Percentiles rank a stretch among this genome's conserved stretches.
Conservation (phyloP, 2,888 invertebrate genomes). For the Agrotis puta region DNA sequence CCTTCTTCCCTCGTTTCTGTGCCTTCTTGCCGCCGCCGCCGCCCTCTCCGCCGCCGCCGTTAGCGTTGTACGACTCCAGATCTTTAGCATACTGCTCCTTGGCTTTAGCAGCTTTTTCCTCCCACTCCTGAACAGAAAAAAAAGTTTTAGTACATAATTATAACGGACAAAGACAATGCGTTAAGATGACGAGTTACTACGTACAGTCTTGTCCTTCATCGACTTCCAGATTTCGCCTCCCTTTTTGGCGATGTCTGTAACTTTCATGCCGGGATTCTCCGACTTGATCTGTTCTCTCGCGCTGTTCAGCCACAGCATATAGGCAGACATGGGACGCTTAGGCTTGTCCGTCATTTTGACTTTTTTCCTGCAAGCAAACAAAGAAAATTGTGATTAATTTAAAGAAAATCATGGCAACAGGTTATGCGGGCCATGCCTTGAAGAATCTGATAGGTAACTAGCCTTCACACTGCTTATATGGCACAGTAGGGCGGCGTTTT, state of each 20-base stretch:
- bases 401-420: slow-evolving; percentile 75
- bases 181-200: slow-evolving; percentile 70
- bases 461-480: slow-evolving; percentile 75
- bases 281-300: slow-evolving; percentile 96
- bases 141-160: slow-evolving; percentile 13
- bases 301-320: slow-evolving; percentile 98
- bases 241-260: slow-evolving; percentile 98
- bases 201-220: slow-evolving; percentile 96
- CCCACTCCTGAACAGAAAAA: slow-evolving; percentile 94
- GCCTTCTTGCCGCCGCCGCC: slow-evolving; percentile 86
- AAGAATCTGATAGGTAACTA: slow-evolving; percentile 68
- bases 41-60: slow-evolving; percentile 92
- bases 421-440: slow-evolving; percentile 77
- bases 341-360: slow-evolving; percentile 97
- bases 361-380: slow-evolving; percentile 87
- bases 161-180: slow-evolving; percentile 37
- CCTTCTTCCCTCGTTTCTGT: slow-evolving; percentile 91
- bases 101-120: slow-evolving; percentile 96
- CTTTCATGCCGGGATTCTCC: slow-evolving; percentile 97
- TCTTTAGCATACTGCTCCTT: slow-evolving; percentile 97
- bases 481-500: slow-evolving; percentile 87
- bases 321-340: slow-evolving; percentile 97
- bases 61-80: slow-evolving; percentile 97
- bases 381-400: slow-evolving; percentile 64
- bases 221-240: slow-evolving; percentile 99